Evolutionary conservation across 2,888 invertebrate genomes (phyloP).

Genomic region (Polydrusus pterygomalis): DNA sequence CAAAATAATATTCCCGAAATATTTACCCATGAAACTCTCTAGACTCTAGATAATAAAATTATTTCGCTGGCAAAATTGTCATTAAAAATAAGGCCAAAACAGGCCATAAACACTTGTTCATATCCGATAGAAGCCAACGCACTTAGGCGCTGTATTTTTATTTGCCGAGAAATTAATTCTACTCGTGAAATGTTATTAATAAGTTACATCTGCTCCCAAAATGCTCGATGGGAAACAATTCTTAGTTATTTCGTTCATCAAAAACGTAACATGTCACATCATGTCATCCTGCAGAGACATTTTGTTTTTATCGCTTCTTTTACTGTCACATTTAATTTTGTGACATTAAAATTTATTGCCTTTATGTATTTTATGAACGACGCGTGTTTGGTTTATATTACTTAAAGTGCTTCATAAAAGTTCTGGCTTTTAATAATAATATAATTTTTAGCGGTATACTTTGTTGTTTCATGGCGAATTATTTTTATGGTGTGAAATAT

Average conservation of each 20-base stretch:
- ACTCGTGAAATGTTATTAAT: constrained; percentile 38
- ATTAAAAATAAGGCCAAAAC: background rate
- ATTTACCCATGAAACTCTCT: too few species aligned
- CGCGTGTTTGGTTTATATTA: constrained; percentile 49
- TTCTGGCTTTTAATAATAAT: constrained; percentile 22
- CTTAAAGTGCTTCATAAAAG: constrained; percentile 44
- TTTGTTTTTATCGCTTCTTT: constrained; percentile 54
- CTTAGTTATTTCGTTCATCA: constrained; percentile 30
- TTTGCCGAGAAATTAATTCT: constrained; percentile 27
- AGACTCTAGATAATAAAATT: too few species aligned
- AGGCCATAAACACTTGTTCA: background rate
- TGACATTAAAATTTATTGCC: constrained; percentile 55
- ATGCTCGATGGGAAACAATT: constrained; percentile 40
- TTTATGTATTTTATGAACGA: constrained; percentile 43
- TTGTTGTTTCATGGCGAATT: constrained; percentile 6
- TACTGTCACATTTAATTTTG: constrained; percentile 55
- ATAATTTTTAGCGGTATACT: constrained; percentile 10
- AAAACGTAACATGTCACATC: constrained; percentile 43
- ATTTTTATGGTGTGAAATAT: background rate
- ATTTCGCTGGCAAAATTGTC: background rate
- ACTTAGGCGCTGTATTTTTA: constrained; percentile 12
- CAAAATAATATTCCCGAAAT: too few species aligned
- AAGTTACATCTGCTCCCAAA: constrained; percentile 44
- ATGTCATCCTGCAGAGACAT: constrained; percentile 52
- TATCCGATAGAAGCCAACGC: background rate